Conservation (phyloP, 2,113 vertebrate genomes). For the Cettia cetti region DNA sequence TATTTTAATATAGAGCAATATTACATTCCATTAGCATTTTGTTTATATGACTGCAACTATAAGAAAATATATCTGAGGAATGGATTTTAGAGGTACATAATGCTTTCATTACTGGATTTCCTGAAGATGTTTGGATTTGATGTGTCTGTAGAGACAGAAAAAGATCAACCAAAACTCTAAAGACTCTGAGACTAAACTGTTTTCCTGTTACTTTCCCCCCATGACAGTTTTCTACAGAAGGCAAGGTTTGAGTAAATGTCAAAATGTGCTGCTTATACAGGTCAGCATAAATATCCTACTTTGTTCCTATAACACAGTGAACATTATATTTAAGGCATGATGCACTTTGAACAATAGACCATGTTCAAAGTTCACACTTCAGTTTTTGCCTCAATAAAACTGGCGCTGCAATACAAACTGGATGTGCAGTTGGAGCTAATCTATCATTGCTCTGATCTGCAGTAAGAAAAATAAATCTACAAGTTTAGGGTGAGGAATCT, state of each 20-base stretch:
- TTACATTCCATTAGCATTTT: not conserved
- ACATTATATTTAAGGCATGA: not conserved
- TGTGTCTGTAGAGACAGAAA: not conserved
- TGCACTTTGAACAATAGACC: not conserved
- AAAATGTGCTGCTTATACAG: not conserved
- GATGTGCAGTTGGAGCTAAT: not conserved
- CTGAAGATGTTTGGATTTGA: not conserved
- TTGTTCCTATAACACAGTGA: not conserved
- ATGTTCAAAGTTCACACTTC: not conserved
- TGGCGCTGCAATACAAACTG: not conserved
- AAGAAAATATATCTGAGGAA: not conserved
- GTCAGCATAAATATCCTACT: not conserved
- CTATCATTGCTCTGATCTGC: not conserved
- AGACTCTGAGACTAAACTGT: not conserved
- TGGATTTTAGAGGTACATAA: not conserved
- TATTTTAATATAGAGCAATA: not conserved
- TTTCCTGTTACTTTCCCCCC: not conserved
- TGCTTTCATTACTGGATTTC: not conserved
- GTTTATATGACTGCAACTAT: not conserved
- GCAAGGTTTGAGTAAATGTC: not conserved
- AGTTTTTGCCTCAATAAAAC: not conserved
- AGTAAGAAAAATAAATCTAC: not conserved
- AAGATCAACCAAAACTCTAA: not conserved
- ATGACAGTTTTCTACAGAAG: not conserved
- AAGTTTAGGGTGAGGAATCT: not conserved